These are phyloP conservation scores for Cavia porcellus DNA, from an alignment of 2,113 vertebrate species.

Conservation along the genomic window DNA sequence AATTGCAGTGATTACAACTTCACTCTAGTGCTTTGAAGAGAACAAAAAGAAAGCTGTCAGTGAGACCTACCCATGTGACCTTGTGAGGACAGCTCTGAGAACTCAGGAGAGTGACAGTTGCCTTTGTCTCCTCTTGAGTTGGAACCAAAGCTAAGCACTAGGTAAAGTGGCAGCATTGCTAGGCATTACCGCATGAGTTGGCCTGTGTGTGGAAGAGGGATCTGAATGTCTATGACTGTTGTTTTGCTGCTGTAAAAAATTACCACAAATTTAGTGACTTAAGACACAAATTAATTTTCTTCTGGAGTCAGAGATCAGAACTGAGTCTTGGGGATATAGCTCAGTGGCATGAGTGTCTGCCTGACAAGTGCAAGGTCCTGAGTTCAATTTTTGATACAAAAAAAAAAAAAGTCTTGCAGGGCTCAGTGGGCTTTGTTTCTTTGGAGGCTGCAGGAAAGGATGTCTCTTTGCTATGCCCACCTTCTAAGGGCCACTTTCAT, in stretches of 20 bases:
- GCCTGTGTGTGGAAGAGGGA: background rate
- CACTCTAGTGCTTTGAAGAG: background rate
- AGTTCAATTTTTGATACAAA: no score
- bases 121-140: background rate
- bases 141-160: background rate
- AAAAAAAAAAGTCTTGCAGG: background rate
- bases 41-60: background rate
- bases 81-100: background rate
- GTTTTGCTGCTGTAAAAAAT: background rate
- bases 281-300: background rate
- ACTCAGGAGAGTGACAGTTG: background rate
- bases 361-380: no score
- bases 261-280: slow-evolving; percentile 15
- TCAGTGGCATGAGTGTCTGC: no score
- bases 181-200: background rate
- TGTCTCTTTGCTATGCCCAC: background rate
- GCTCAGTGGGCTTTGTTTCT: background rate
- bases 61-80: background rate
- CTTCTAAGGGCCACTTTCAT: background rate
- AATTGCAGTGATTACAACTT: background rate
- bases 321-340: background rate
- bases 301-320: slow-evolving; percentile 34
- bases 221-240: slow-evolving; percentile 29
- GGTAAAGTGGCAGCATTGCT: background rate
- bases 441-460: background rate